Percentiles rank a stretch among this genome's conserved stretches.
Evolutionary conservation across 1,140 invertebrate species (phyloP).

Genomic region (Hydropsyche tenuis): DNA sequence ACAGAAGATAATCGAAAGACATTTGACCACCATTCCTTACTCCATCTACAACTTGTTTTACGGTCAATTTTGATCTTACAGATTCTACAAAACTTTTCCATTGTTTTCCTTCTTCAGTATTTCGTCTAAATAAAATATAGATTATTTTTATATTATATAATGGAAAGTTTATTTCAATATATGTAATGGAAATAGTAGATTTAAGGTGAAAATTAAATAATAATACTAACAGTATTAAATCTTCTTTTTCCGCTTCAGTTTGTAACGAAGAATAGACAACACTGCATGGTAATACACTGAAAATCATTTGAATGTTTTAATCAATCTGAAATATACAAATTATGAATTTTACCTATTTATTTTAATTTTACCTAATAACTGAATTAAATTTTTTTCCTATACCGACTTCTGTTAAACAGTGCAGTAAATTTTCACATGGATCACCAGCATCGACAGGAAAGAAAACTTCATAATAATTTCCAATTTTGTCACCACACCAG

Average conservation of each 20-base stretch:
- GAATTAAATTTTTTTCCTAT: conserved; percentile 74
- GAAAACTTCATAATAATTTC: conserved; percentile 73
- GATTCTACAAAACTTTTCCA: conserved; percentile 75
- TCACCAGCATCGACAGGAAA: conserved; percentile 73
- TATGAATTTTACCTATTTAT: too few relatives aligned
- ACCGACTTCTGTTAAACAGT: conserved; percentile 73
- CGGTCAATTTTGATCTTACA: conserved; percentile 79
- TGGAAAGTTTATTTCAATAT: too few relatives aligned
- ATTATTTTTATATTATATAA: too few relatives aligned
- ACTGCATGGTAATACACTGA: conserved; percentile 66
- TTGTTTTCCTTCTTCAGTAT: conserved; percentile 64
- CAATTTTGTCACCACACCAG: conserved; percentile 70
- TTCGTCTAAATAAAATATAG: conserved; percentile 54
- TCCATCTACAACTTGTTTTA: conserved; percentile 84
- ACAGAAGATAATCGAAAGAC: conserved; percentile 82
- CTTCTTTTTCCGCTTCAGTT: conserved; percentile 57
- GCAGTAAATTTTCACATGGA: conserved; percentile 72
- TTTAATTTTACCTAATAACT: conserved; percentile 67
- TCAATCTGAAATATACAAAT: background rate
- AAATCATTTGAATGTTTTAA: conserved; percentile 42
- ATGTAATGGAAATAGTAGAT: too few relatives aligned
- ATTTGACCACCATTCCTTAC: conserved; percentile 78
- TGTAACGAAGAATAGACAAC: conserved; percentile 63
- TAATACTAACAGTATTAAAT: conserved; percentile 56
- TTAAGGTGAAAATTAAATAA: conserved; percentile 10